These are phyloP conservation scores for Ailurus styani DNA, from an alignment of 2,113 vertebrate species.

Conservation along the genomic window DNA sequence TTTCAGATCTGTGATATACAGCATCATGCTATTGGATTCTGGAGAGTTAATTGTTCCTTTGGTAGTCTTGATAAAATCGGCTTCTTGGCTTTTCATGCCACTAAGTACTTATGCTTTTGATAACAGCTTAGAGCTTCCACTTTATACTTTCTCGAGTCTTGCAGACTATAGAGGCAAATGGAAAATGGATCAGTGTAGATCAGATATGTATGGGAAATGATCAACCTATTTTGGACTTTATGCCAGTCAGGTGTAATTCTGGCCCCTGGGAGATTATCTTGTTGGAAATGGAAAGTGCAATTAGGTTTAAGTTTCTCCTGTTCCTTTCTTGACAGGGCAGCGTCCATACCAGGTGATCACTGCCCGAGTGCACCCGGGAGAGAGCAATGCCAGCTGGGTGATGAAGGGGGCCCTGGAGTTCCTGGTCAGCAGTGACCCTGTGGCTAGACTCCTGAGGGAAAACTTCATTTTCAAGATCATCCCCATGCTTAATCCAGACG, in stretches of 20 bases:
- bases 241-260: not conserved
- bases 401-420: constrained; percentile 96
- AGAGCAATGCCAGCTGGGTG: constrained; percentile 96
- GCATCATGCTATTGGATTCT: not conserved
- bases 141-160: not conserved
- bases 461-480: constrained; percentile 95
- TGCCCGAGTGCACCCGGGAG: constrained; percentile 92
- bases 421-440: constrained; percentile 87
- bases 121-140: not conserved
- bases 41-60: not conserved
- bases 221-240: not conserved
- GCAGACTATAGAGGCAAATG: not conserved
- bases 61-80: not conserved
- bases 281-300: not conserved
- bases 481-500: constrained; percentile 96
- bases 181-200: not conserved
- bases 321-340: constrained; percentile 77
- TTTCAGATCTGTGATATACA: not conserved
- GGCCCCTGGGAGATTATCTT: not conserved
- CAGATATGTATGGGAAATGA: not conserved
- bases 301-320: not conserved
- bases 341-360: constrained; percentile 90
- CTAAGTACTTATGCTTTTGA: not conserved
- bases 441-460: constrained; percentile 89
- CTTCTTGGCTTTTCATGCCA: not conserved